phyloP scores from a whole-genome alignment of 2,888 invertebrate genomes.

The Cybosia mesomella region DNA sequence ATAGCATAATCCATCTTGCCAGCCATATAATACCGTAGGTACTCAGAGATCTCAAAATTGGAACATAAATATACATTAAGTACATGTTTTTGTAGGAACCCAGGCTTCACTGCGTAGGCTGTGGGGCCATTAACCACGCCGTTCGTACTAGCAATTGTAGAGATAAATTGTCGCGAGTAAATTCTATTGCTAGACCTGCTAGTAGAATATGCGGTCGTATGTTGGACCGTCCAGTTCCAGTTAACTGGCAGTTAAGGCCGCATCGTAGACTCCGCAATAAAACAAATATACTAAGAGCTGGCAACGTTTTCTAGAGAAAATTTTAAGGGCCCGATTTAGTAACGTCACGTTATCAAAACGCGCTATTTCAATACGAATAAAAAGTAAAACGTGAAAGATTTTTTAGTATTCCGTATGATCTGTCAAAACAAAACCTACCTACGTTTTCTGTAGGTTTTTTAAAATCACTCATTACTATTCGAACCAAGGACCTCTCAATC shows the following conservation, averaged over 20 bases:
- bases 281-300: constrained; percentile 49
- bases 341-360: too few species aligned
- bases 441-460: too few species aligned
- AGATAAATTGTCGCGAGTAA: constrained; percentile 52
- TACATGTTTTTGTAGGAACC: constrained; percentile 27
- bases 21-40: neutral
- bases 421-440: too few species aligned
- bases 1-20: neutral
- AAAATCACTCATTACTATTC: too few species aligned
- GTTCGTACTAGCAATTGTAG: constrained; percentile 38
- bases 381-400: too few species aligned
- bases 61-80: constrained; percentile 22
- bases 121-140: constrained; percentile 42
- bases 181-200: constrained; percentile 52
- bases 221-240: constrained; percentile 46
- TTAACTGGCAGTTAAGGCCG: constrained; percentile 63
- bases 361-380: too few species aligned
- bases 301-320: neutral
- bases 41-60: constrained; percentile 17
- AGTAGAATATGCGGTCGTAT: constrained; percentile 51
- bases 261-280: constrained; percentile 64
- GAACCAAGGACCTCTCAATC: too few species aligned
- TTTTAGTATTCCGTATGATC: too few species aligned
- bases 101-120: constrained; percentile 27
- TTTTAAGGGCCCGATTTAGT: neutral